Evolutionary conservation across 2,113 vertebrate genomes (phyloP).

Genomic region (Pluvialis apricaria): DNA sequence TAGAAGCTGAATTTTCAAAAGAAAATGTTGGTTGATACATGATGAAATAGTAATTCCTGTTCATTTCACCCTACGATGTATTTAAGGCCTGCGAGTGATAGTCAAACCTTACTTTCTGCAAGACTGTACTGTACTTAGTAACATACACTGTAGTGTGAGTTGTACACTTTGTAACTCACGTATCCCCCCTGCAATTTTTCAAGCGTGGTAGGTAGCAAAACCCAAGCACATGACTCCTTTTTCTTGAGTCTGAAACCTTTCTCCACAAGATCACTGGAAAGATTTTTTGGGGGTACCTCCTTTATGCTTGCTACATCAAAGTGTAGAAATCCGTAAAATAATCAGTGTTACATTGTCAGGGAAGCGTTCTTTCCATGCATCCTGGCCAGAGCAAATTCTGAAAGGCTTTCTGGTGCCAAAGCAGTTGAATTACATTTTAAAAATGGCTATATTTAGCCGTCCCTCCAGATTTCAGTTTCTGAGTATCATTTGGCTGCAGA

Average conservation of each 20-base stretch:
- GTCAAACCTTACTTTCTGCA: not conserved
- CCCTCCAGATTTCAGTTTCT: not conserved
- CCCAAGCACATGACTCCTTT: not conserved
- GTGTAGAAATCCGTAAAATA: constrained; percentile 5
- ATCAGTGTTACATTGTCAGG: constrained; percentile 5
- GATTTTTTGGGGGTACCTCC: not conserved
- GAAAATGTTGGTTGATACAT: not conserved
- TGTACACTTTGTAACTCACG: not conserved
- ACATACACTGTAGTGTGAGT: not conserved
- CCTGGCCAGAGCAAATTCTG: constrained; percentile 31
- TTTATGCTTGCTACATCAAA: not conserved
- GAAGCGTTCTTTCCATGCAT: constrained; percentile 22
- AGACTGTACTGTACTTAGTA: not conserved
- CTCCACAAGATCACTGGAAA: not conserved
- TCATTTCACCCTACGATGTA: not conserved
- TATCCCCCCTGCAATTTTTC: not conserved
- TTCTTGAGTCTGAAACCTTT: not conserved
- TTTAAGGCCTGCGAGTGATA: not conserved
- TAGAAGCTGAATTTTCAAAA: not conserved
- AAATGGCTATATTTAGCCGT: constrained; percentile 15
- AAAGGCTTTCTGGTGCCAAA: constrained; percentile 29
- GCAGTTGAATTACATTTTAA: constrained; percentile 19
- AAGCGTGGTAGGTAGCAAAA: not conserved
- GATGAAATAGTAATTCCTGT: constrained; percentile 9
- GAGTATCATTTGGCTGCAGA: not conserved